Percentiles rank a stretch among this genome's conserved stretches.
These are phyloP conservation scores for Muscicapa comitata DNA, from an alignment of 2,797 vertebrate species.

Conservation along the genomic window DNA sequence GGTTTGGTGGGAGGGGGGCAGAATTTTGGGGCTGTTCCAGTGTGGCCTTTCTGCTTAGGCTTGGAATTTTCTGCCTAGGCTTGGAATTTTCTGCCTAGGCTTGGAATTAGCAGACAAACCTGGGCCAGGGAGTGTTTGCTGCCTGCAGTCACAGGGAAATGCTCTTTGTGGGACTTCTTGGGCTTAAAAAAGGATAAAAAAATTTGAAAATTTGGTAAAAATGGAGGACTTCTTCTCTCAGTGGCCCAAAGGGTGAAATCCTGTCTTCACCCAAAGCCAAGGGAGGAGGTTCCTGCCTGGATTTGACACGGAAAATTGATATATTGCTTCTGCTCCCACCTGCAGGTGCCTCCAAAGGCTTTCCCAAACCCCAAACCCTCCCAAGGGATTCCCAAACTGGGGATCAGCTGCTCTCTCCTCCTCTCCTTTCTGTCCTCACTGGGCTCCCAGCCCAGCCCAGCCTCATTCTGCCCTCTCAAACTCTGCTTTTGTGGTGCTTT, in stretches of 20 bases:
- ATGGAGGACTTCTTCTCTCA: neutral
- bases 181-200: neutral
- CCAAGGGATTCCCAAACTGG: neutral
- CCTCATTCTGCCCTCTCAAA: neutral
- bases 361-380: no score
- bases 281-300: neutral
- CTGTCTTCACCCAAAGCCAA: rapidly evolving
- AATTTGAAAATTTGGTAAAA: neutral
- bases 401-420: neutral
- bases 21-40: neutral
- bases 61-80: neutral
- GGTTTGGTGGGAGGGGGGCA: neutral
- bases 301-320: neutral
- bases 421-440: rapidly evolving
- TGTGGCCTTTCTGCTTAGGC: neutral
- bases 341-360: neutral
- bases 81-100: neutral
- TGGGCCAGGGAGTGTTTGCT: rapidly evolving
- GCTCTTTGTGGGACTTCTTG: neutral
- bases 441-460: neutral
- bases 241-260: neutral
- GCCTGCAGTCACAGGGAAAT: neutral
- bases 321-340: neutral
- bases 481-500: neutral
- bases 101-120: neutral